A percentile compares a stretch with the other conserved stretches of the same genome.
Conservation (phyloP, 1,140 invertebrate species). For the Drosophila obscura region DNA sequence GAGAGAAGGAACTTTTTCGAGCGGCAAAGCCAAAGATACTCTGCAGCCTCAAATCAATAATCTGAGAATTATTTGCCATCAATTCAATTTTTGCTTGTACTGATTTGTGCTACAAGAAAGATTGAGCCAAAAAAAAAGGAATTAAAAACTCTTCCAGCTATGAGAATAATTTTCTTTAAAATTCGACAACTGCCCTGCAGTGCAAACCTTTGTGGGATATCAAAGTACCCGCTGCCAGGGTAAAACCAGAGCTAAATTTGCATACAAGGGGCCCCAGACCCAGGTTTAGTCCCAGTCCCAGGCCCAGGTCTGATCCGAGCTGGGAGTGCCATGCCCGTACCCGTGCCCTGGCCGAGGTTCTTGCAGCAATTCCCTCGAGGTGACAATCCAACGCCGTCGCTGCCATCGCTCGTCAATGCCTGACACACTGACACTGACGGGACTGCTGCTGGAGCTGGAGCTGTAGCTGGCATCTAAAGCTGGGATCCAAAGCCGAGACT, state of each 20-base stretch:
- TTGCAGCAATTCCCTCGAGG: slow-evolving; percentile 58
- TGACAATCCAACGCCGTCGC: slow-evolving; percentile 41
- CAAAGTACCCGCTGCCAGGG: neutral
- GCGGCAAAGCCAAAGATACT: too few species aligned
- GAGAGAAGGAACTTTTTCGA: too few species aligned
- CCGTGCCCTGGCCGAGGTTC: slow-evolving; percentile 30
- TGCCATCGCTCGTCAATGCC: slow-evolving; percentile 38
- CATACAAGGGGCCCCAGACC: slow-evolving; percentile 59
- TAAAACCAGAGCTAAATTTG: slow-evolving; percentile 57
- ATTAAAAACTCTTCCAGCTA: too few species aligned
- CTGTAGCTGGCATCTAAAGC: slow-evolving; percentile 8
- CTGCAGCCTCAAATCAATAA: too few species aligned
- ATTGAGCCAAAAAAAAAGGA: too few species aligned
- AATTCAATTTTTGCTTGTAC: too few species aligned
- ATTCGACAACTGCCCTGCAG: too few species aligned
- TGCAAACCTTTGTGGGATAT: neutral
- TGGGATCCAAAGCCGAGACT: slow-evolving; percentile 43
- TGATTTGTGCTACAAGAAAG: too few species aligned
- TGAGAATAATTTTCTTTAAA: too few species aligned
- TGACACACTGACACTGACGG: slow-evolving; percentile 74
- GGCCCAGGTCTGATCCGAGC: neutral
- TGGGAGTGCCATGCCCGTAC: slow-evolving; percentile 59
- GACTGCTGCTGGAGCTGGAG: slow-evolving; percentile 2
- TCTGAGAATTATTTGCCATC: too few species aligned
- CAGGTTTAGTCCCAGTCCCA: neutral